phyloP scores from a whole-genome alignment of 2,888 invertebrate genomes.

The Blastobasis adustella region DNA sequence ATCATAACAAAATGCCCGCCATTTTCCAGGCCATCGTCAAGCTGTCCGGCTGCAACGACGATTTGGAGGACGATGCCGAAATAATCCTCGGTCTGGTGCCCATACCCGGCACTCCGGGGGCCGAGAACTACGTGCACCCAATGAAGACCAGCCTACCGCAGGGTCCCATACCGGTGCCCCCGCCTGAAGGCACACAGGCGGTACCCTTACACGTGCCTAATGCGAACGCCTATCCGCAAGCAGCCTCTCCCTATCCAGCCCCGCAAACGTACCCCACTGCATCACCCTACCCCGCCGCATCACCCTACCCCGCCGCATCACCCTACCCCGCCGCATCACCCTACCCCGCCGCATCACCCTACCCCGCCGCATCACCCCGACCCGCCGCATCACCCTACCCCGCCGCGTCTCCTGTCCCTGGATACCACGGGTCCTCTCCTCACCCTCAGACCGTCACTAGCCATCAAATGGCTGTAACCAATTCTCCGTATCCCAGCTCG shows the following conservation, averaged over 20 bases:
- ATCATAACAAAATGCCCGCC: neutral
- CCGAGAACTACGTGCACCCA: slow-evolving; percentile 32
- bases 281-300: neutral
- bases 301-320: neutral
- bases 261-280: too few relatives aligned
- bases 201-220: neutral
- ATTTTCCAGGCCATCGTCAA: slow-evolving; percentile 37
- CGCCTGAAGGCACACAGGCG: neutral
- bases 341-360: neutral
- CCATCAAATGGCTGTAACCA: too few relatives aligned
- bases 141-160: slow-evolving; percentile 34
- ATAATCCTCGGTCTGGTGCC: slow-evolving; percentile 47
- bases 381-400: too few relatives aligned
- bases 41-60: slow-evolving; percentile 47
- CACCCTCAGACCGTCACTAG: too few relatives aligned
- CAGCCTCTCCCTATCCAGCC: too few relatives aligned
- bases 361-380: too few relatives aligned
- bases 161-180: slow-evolving; percentile 28
- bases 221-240: neutral
- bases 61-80: slow-evolving; percentile 39
- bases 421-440: neutral
- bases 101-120: slow-evolving; percentile 16
- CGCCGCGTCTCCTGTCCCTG: neutral
- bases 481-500: neutral
- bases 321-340: neutral